Percentiles rank a stretch among this genome's conserved stretches.
Conservation (phyloP, 2,888 invertebrate genomes). For the Trachelus troglodyta region DNA sequence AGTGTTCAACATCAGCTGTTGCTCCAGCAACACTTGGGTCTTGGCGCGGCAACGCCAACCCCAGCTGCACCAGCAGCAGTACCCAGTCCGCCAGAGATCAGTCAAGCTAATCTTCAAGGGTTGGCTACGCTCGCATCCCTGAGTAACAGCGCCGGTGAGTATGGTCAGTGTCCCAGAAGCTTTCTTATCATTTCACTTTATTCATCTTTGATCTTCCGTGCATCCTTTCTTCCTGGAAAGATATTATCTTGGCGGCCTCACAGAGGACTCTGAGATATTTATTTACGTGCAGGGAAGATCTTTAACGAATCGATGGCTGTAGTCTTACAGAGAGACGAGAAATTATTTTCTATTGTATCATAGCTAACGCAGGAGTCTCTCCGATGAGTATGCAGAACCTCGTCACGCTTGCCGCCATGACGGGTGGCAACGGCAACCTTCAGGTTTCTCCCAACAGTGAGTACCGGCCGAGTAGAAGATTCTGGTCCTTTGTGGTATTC, state of each 20-base stretch:
- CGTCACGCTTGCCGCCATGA: conserved; percentile 88
- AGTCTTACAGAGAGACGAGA: not conserved
- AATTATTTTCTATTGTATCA: conserved; percentile 25
- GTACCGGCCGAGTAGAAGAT: conserved; percentile 31
- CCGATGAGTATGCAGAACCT: conserved; percentile 92
- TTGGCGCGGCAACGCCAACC: conserved; percentile 70
- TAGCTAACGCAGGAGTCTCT: conserved; percentile 68
- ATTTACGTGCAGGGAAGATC: conserved; percentile 21
- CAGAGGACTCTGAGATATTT: conserved; percentile 17
- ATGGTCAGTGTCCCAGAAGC: conserved; percentile 51
- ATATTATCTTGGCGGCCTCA: not conserved
- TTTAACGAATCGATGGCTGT: not conserved
- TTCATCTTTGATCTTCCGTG: conserved; percentile 9
- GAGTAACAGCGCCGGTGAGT: conserved; percentile 63
- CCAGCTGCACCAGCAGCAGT: conserved; percentile 59
- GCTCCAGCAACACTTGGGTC: conserved; percentile 67
- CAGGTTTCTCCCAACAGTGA: conserved; percentile 70
- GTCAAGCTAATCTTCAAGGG: conserved; percentile 70
- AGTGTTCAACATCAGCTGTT: conserved; percentile 63
- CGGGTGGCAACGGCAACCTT: conserved; percentile 68
- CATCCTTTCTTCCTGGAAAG: not conserved
- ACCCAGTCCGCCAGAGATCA: conserved; percentile 67
- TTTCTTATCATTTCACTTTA: conserved; percentile 4
- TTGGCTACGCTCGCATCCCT: conserved; percentile 73
- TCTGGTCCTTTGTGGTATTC: not conserved